phyloP scores from a whole-genome alignment of 2,113 vertebrate genomes.

The Pollimyrus isidori region DNA sequence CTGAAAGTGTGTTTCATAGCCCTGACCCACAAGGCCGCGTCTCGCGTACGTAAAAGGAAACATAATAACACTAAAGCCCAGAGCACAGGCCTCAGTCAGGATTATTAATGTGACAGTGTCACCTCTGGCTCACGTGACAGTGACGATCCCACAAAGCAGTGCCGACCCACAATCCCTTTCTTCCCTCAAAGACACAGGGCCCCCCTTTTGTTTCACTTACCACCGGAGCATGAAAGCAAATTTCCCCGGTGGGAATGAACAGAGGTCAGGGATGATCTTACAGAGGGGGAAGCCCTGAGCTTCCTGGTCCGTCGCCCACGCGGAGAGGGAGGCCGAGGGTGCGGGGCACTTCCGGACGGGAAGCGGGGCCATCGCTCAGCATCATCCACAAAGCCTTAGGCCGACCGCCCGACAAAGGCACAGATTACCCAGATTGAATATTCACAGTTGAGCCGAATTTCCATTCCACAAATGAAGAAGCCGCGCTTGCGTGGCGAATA shows the following conservation, averaged over 20 bases:
- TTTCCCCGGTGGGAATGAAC: conserved; percentile 5
- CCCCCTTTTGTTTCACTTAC: neutral
- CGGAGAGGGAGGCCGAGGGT: neutral
- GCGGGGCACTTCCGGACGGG: neutral
- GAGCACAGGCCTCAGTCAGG: neutral
- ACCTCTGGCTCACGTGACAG: neutral
- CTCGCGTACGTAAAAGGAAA: neutral
- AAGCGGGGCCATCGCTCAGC: neutral
- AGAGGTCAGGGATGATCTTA: neutral
- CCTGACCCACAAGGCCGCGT: neutral
- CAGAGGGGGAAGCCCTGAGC: neutral
- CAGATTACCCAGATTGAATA: neutral
- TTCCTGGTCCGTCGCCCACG: neutral
- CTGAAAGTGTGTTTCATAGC: neutral
- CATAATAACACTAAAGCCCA: neutral
- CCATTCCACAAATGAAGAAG: neutral
- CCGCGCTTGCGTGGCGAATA: neutral
- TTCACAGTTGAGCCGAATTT: neutral
- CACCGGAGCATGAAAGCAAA: neutral
- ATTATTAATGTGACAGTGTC: neutral
- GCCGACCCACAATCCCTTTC: neutral
- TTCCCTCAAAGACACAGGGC: neutral
- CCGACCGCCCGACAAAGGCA: neutral
- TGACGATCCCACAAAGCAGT: neutral
- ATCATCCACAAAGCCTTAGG: neutral